Percentiles rank a stretch among this genome's conserved stretches.
phyloP scores from a whole-genome alignment of 2,888 invertebrate genomes.

The Epirrhoe tristata region DNA sequence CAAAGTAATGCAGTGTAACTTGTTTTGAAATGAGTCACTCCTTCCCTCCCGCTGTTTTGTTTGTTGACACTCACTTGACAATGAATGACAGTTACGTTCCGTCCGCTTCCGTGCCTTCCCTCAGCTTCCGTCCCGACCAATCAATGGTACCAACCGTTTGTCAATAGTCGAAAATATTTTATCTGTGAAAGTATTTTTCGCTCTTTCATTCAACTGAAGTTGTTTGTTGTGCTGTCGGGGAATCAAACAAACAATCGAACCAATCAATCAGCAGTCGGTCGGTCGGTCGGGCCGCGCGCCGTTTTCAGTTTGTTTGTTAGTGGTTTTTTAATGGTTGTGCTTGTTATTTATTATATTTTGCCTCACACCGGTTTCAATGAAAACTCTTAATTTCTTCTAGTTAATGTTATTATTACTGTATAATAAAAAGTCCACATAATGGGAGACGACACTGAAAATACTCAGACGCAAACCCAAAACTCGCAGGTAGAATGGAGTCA shows the following conservation, averaged over 20 bases:
- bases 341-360: not conserved
- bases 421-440: constrained; percentile 49
- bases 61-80: too few relatives aligned
- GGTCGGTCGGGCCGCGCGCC: not conserved
- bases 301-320: too few relatives aligned
- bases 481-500: constrained; percentile 81
- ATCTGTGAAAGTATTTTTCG: not conserved
- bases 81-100: too few relatives aligned
- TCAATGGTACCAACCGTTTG: too few relatives aligned
- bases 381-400: not conserved
- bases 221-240: not conserved
- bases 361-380: not conserved
- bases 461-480: constrained; percentile 80
- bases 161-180: not conserved
- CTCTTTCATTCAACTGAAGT: constrained; percentile 4
- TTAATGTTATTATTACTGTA: constrained; percentile 1
- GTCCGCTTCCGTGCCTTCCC: too few relatives aligned
- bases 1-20: too few relatives aligned
- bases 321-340: too few relatives aligned
- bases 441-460: constrained; percentile 70
- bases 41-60: too few relatives aligned
- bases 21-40: too few relatives aligned
- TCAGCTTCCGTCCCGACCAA: too few relatives aligned
- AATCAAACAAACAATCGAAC: too few relatives aligned
- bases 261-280: too few relatives aligned